Base-by-base conservation (phyloP, 2,113 vertebrate species). In the Labrus mixtus region DNA sequence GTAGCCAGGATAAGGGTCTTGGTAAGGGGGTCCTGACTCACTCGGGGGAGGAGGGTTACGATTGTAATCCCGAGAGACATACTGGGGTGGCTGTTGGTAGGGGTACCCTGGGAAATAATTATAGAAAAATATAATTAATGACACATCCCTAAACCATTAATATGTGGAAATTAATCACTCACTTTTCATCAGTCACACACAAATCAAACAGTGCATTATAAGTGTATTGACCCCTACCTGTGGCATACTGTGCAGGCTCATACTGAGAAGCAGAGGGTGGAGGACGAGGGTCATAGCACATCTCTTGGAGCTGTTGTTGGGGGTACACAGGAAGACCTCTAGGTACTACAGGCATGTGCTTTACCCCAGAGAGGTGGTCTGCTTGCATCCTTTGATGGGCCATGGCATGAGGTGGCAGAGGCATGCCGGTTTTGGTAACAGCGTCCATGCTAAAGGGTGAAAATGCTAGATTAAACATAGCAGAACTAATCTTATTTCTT, bases 221-320 rank as follows among this genome's bases (percentile, higher is more conserved):
- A 41, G 39, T 41, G 8, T 11, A 41, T 3, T 43, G 10, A 61
- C 10, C 3, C 76, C 83, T 89, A 98, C 98, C 96, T 93, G 96
- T 86, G 17, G 95, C 92, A 84, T 97, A 99, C 19, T 96, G 94
- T 0, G 95, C 86, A 76, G 94, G 89, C n/a, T 99, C 97, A 90
- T 98, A 99, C 0, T 96, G 94, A 33, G 96, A 95, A 15, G 95
- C 96, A 68, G 95, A 92, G 25, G 95, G 95, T n/a, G 91, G 91
- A 3, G 90, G 89, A 61, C 97, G 93, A 56, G 94, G 86, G 51
- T 98, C 97, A 1, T 97, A 98, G 89, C 97, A 97, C 64, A 98
- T 93, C 73, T 99, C 97, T 29, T 95, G 74, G 70, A 95, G 96
- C 25, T 96, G 92, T 1, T 54, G 74, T 56, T 89, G 94, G 8